Conservation (phyloP, 2,888 invertebrate species). For the Scotopteryx bipunctaria region DNA sequence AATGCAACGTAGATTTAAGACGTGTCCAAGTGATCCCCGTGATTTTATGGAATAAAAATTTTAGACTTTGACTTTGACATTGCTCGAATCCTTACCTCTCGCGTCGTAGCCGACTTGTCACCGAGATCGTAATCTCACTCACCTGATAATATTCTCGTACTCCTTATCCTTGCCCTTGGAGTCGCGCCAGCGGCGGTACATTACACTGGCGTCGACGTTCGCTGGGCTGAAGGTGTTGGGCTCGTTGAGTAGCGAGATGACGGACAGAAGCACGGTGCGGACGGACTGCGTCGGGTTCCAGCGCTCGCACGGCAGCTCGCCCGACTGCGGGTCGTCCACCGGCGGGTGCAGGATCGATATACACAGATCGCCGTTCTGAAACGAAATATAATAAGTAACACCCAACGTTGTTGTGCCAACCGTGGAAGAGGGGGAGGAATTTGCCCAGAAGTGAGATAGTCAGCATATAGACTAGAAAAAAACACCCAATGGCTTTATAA, state of each 20-base stretch:
- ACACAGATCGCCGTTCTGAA: constrained; percentile 98
- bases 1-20: too few relatives aligned
- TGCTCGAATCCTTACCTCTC: too few relatives aligned
- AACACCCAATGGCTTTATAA: too few relatives aligned
- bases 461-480: too few relatives aligned
- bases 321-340: constrained; percentile 99
- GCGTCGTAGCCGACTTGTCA: too few relatives aligned
- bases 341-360: constrained; percentile 99
- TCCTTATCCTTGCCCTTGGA: constrained; percentile 99
- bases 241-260: constrained; percentile 99
- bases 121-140: constrained; percentile 2
- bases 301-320: constrained; percentile 98
- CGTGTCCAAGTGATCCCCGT: too few relatives aligned
- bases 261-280: constrained; percentile 98
- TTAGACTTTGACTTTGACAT: too few relatives aligned
- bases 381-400: too few relatives aligned
- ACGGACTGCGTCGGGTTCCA: constrained; percentile 99
- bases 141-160: constrained; percentile 99
- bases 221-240: constrained; percentile 99
- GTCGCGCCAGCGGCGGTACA: constrained; percentile 99
- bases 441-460: too few relatives aligned
- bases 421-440: too few relatives aligned
- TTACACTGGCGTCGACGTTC: constrained; percentile 99
- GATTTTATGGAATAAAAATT: too few relatives aligned
- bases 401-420: too few relatives aligned